These are phyloP conservation scores for Ahaetulla prasina DNA, from an alignment of 2,113 vertebrate genomes.

Conservation along the genomic window DNA sequence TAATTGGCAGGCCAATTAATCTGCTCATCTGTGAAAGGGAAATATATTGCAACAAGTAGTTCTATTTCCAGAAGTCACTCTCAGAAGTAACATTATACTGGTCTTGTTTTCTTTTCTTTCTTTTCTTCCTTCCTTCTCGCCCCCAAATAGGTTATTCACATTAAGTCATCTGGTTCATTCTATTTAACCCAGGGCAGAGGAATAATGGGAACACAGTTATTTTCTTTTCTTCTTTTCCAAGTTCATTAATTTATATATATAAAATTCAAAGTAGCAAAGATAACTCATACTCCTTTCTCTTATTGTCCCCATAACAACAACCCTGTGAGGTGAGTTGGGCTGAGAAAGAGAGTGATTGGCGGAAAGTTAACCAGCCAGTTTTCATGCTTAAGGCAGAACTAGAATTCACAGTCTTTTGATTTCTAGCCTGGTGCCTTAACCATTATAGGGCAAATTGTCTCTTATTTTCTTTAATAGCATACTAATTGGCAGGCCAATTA, in stretches of 20 bases:
- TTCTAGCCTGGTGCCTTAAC: no score
- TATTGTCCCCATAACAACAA: no score
- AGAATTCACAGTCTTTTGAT: no score
- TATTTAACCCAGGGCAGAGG: constrained; percentile 54
- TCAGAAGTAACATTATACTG: constrained; percentile 69
- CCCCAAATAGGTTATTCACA: background rate
- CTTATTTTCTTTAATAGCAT: constrained; percentile 66
- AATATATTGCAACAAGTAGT: constrained; percentile 70
- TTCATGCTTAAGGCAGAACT: no score
- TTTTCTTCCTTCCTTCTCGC: background rate
- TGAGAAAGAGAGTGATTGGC: no score
- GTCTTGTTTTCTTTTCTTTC: constrained; percentile 68
- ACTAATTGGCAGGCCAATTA: constrained; percentile 79
- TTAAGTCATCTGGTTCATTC: constrained; percentile 52
- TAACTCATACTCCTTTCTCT: no score
- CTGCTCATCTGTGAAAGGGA: constrained; percentile 80
- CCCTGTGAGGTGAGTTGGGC: no score
- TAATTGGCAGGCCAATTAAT: constrained; percentile 81
- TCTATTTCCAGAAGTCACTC: constrained; percentile 76
- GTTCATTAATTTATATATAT: no score
- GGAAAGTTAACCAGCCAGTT: no score
- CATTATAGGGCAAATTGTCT: no score
- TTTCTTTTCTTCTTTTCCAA: background rate
- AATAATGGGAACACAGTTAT: constrained; percentile 51
- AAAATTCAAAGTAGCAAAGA: no score